Evolutionary conservation across 1,140 invertebrate species (phyloP).

Genomic region (Drosophila yakuba): DNA sequence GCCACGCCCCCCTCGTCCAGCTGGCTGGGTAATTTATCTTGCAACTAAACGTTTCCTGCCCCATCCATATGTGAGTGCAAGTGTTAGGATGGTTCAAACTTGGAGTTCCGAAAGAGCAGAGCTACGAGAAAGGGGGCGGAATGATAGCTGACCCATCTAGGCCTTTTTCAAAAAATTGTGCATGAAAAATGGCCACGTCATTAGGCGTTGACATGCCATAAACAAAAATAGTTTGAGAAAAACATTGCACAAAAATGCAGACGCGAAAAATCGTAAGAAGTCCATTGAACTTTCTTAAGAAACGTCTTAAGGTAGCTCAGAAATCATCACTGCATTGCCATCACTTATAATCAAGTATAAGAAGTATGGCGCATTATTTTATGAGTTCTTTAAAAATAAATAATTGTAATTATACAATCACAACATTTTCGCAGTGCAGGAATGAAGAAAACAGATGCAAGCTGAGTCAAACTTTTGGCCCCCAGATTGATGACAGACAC

Average conservation of each 20-base stretch:
- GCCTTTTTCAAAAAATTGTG: conserved; percentile 30
- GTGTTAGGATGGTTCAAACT: conserved; percentile 35
- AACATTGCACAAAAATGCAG: conserved; percentile 45
- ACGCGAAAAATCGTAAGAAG: conserved; percentile 34
- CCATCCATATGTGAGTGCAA: conserved; percentile 44
- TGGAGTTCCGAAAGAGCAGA: conserved; percentile 1
- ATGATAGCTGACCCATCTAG: conserved; percentile 45
- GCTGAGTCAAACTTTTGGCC: conserved; percentile 38
- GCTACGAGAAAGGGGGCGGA: not conserved
- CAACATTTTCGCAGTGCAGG: conserved; percentile 2
- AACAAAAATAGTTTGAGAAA: conserved; percentile 66
- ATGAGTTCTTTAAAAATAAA: too few relatives aligned
- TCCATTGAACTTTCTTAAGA: not conserved
- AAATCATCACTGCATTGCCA: too few relatives aligned
- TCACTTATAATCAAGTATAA: too few relatives aligned
- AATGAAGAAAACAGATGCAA: conserved; percentile 20
- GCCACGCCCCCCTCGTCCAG: conserved; percentile 35
- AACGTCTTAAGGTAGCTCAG: too few relatives aligned
- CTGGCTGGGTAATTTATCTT: conserved; percentile 73
- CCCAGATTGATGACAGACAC: conserved; percentile 60
- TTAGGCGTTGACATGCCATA: conserved; percentile 80
- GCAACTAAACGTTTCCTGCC: conserved; percentile 75
- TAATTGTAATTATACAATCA: not conserved
- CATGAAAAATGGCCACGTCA: conserved; percentile 77
- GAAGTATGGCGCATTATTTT: not conserved